phyloP scores from a whole-genome alignment of 2,888 invertebrate species.

The Proisotoma minuta region DNA sequence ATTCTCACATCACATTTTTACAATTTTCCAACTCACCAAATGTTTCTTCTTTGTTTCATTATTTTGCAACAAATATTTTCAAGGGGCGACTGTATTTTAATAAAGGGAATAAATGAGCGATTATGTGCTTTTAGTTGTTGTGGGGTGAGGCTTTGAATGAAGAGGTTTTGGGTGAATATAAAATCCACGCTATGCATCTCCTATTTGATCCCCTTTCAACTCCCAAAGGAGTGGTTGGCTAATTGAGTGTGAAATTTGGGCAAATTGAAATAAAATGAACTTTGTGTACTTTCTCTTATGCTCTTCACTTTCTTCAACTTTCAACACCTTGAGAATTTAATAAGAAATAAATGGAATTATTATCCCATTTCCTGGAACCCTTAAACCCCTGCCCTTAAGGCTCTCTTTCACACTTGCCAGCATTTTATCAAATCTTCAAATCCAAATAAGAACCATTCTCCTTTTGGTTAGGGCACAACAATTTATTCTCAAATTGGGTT shows the following conservation, averaged over 20 bases:
- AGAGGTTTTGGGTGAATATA: too few relatives aligned
- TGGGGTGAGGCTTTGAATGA: too few relatives aligned
- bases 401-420: too few relatives aligned
- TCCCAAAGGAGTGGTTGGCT: constrained; percentile 18
- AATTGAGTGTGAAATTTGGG: constrained; percentile 41
- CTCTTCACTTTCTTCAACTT: constrained; percentile 15
- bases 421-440: too few relatives aligned
- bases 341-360: constrained; percentile 9
- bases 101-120: too few relatives aligned
- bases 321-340: constrained; percentile 2
- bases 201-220: too few relatives aligned
- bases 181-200: too few relatives aligned
- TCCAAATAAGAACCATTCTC: too few relatives aligned
- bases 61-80: too few relatives aligned
- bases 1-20: constrained; percentile 1
- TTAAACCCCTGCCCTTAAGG: too few relatives aligned
- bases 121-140: neutral
- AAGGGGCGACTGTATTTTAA: too few relatives aligned
- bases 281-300: constrained; percentile 6
- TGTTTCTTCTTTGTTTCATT: neutral
- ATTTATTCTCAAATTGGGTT: neutral
- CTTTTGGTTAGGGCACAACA: constrained; percentile 4
- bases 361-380: neutral
- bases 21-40: neutral
- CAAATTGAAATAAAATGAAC: constrained; percentile 8